Evolutionary conservation across 2,113 vertebrate species (phyloP).

Genomic region (Trichechus manatus): DNA sequence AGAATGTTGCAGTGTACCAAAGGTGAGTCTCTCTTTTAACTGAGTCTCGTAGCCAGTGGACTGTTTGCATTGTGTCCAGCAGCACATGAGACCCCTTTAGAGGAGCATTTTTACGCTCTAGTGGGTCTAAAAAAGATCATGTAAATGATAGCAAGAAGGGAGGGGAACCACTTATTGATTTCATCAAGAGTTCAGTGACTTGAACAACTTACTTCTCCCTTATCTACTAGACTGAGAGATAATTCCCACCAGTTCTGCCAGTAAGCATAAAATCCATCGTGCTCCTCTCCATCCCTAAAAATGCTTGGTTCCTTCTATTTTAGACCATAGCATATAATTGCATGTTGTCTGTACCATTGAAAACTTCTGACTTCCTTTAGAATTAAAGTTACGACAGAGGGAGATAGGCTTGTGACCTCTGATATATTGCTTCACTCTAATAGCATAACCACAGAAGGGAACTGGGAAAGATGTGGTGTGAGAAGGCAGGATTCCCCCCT

Average conservation of each 20-base stretch:
- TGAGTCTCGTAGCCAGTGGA: fast-evolving
- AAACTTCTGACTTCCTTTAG: background rate
- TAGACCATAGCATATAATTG: background rate
- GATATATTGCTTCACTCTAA: fast-evolving
- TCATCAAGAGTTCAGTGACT: background rate
- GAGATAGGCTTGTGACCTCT: background rate
- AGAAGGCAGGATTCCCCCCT: background rate
- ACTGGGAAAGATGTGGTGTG: fast-evolving
- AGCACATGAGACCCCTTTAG: fast-evolving
- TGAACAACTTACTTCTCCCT: background rate
- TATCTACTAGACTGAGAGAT: background rate
- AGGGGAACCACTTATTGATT: background rate
- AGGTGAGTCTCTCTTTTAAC: constrained; percentile 86
- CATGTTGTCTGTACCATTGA: background rate
- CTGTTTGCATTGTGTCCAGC: background rate
- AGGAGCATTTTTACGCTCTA: no score
- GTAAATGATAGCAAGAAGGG: background rate
- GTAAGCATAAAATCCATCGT: background rate
- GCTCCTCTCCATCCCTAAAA: background rate
- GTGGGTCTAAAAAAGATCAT: background rate
- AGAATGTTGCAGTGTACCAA: constrained; percentile 96
- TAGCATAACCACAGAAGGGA: background rate
- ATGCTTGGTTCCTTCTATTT: background rate
- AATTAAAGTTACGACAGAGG: background rate
- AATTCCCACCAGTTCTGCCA: background rate